These are phyloP conservation scores for Tetanocera ferruginea DNA, from an alignment of 2,888 invertebrate genomes.

Conservation along the genomic window DNA sequence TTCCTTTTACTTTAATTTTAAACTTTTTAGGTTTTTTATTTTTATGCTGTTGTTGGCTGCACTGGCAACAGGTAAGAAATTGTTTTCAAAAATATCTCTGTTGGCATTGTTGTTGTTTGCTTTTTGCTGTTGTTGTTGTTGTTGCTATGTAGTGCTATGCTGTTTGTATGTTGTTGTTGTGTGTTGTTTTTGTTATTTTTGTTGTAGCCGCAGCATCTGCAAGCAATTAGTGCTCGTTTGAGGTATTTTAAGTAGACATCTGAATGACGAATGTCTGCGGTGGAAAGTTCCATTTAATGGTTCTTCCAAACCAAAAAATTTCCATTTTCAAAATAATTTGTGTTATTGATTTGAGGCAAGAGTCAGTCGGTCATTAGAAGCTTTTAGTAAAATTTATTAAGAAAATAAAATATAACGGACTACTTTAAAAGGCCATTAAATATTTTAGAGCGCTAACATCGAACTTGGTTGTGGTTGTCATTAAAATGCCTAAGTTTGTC, in stretches of 20 bases:
- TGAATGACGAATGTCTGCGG: conserved; percentile 29
- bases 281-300: conserved; percentile 22
- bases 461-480: no score
- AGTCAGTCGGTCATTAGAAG: no score
- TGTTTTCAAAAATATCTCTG: conserved; percentile 27
- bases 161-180: conserved; percentile 2
- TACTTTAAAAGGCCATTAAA: no score
- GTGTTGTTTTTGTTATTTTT: conserved; percentile 9
- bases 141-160: neutral
- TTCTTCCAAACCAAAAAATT: conserved; percentile 8
- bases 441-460: no score
- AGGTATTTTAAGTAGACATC: conserved; percentile 27
- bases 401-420: no score
- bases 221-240: conserved; percentile 60
- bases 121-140: conserved; percentile 11
- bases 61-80: conserved; percentile 33
- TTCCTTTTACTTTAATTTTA: conserved; percentile 6
- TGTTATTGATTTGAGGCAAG: no score
- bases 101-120: neutral
- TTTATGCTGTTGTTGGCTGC: conserved; percentile 14
- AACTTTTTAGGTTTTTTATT: neutral
- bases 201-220: conserved; percentile 38
- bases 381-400: no score
- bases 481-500: no score
- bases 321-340: neutral